Conservation (phyloP, 2,113 vertebrate species). For the Excalfactoria chinensis region DNA sequence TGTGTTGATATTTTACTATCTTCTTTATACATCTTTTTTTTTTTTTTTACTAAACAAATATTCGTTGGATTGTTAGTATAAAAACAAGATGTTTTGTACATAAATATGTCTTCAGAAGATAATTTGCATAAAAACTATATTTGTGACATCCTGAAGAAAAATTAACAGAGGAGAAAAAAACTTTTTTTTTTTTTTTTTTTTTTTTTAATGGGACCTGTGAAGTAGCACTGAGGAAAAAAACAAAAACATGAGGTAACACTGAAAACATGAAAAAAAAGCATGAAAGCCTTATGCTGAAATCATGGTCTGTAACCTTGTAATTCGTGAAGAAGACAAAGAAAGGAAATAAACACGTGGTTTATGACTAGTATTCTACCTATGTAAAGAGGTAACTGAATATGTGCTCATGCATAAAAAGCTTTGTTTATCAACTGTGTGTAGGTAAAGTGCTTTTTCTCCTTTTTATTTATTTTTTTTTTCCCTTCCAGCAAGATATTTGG, state of each 20-base stretch:
- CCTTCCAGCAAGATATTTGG: not conserved
- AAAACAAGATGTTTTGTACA: not conserved
- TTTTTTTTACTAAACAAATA: not conserved
- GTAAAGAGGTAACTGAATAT: not conserved
- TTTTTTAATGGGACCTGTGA: not conserved
- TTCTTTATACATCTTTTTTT: not conserved
- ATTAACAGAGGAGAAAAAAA: not conserved
- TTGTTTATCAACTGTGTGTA: not conserved
- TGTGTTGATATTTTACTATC: not conserved
- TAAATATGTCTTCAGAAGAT: not conserved
- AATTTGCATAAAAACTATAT: not conserved
- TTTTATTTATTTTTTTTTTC: not conserved
- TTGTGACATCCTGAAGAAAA: not conserved
- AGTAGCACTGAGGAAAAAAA: not conserved
- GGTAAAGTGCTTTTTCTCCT: not conserved
- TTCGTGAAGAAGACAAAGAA: conserved; percentile 25
- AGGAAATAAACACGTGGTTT: not conserved
- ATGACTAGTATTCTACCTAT: not conserved
- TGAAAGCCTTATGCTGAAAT: not conserved
- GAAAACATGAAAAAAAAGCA: not conserved
- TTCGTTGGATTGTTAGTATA: not conserved
- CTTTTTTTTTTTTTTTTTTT: no score
- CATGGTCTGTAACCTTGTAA: not conserved
- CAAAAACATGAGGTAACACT: not conserved
- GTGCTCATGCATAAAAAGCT: not conserved